Evolutionary conservation across 2,797 vertebrate species (phyloP).

Genomic region (Acestrorhynchus altus): DNA sequence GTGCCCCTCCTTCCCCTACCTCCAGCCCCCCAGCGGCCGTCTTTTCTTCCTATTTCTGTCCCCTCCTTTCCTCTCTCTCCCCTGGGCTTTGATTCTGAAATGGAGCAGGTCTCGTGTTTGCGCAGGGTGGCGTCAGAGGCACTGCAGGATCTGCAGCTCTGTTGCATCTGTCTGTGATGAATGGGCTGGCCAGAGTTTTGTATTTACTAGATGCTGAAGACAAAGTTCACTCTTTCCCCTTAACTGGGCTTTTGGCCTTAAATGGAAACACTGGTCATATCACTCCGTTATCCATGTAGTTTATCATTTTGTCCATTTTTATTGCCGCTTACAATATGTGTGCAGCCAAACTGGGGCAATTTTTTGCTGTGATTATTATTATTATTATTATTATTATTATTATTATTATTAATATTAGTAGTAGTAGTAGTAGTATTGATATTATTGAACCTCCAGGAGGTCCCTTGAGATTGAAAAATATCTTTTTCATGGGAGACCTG

Average conservation of each 20-base stretch:
- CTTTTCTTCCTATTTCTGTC: conserved; percentile 56
- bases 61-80: conserved; percentile 6
- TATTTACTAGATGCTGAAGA: neutral
- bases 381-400: too few species aligned
- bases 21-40: conserved; percentile 31
- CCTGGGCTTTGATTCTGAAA: conserved; percentile 30
- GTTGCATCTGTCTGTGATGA: neutral
- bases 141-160: conserved; percentile 20
- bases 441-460: too few species aligned
- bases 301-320: too few species aligned
- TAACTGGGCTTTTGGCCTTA: neutral
- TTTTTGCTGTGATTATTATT: too few species aligned
- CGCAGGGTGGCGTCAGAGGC: conserved; percentile 16
- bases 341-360: too few species aligned
- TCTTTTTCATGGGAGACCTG: too few species aligned
- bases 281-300: too few species aligned
- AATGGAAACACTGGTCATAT: neutral
- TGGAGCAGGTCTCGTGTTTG: conserved; percentile 16
- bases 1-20: conserved; percentile 36
- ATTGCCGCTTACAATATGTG: too few species aligned
- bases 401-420: too few species aligned
- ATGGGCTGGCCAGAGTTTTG: neutral
- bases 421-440: too few species aligned
- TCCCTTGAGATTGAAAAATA: too few species aligned
- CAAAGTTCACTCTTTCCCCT: neutral